phyloP scores from a whole-genome alignment of 2,113 vertebrate genomes.

The Podocnemis expansa region DNA sequence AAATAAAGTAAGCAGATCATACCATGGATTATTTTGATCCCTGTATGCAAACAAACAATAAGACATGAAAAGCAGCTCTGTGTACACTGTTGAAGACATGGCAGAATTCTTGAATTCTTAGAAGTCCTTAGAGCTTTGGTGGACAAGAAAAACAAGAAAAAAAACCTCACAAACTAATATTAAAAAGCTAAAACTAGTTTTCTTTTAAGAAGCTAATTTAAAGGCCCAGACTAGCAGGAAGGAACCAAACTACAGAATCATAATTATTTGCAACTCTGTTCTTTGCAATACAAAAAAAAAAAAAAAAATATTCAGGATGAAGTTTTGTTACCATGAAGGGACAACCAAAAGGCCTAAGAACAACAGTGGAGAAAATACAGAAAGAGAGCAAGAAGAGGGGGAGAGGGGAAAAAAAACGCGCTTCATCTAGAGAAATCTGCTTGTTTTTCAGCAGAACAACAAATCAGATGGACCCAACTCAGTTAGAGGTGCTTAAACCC shows the following conservation, averaged over 20 bases:
- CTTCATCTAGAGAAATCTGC: not conserved
- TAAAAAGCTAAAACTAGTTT: not conserved
- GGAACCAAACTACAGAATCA: not conserved
- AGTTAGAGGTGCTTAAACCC: not conserved
- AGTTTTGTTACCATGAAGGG: not conserved
- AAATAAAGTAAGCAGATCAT: not conserved
- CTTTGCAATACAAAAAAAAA: not conserved
- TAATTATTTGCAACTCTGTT: not conserved
- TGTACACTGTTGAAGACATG: not conserved
- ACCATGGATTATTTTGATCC: not conserved
- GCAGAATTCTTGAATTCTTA: not conserved
- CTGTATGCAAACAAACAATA: not conserved
- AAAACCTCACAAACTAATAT: too few relatives aligned
- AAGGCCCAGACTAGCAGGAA: not conserved
- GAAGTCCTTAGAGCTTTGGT: not conserved
- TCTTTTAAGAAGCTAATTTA: not conserved
- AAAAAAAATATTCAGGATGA: not conserved
- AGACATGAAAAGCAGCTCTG: not conserved
- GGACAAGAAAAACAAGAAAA: not conserved
- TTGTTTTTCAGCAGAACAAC: not conserved
- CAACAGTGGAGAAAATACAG: too few relatives aligned
- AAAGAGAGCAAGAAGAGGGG: not conserved
- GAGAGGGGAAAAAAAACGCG: accelerated
- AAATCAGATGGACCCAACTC: not conserved
- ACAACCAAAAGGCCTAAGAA: not conserved